Base-by-base conservation (phyloP, 2,113 vertebrate genomes). In the Pseudonaja textilis region DNA sequence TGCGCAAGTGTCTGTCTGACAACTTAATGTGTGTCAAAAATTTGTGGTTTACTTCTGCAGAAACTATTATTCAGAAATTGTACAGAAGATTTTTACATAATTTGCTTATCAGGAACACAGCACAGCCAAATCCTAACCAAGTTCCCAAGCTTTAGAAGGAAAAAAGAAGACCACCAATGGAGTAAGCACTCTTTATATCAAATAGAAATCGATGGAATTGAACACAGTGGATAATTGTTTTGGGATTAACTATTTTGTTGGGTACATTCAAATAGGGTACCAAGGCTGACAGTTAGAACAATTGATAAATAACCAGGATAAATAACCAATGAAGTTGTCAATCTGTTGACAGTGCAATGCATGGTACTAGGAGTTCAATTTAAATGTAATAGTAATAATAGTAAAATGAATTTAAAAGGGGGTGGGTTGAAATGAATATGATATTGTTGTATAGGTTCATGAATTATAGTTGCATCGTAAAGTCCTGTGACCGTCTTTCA, bases 351-450 rank as follows among this genome's bases (percentile, higher is more conserved):
- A 96, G 93, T 91, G 96, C 96, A 93, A 91, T 94, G 95, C 97
- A 74, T 96, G 97, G 97, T 96, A 97, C 97, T 97, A 94, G 96
- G 97, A 97, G 95, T 61, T 96, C n/a, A 96, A 91, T 95, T 97
- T 97, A 97, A 98, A 98, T 98, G 97, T 98, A 98, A 97, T 97
- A 86, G 95, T 96, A 94, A 95, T 96, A 96, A 98, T 97, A 97
- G 26, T 98, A 97, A 97, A 93, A 94, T 86, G 93, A 91, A 93
- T 97, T 97, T 26, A 93, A 95, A 91, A 96, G 92, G 92, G 94
- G 96, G 97, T 50, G 96, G 96, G 97, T 55, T 97, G 95, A 97
- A 97, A 95, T 97, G 96, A 97, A 97, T 97, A 97, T 97, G 97
- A 97, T 95, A 96, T 96, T 93, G 96, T 96, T 93, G 96, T 95